Conservation (phyloP, 2,888 invertebrate species). For the Athetis lepigone region DNA sequence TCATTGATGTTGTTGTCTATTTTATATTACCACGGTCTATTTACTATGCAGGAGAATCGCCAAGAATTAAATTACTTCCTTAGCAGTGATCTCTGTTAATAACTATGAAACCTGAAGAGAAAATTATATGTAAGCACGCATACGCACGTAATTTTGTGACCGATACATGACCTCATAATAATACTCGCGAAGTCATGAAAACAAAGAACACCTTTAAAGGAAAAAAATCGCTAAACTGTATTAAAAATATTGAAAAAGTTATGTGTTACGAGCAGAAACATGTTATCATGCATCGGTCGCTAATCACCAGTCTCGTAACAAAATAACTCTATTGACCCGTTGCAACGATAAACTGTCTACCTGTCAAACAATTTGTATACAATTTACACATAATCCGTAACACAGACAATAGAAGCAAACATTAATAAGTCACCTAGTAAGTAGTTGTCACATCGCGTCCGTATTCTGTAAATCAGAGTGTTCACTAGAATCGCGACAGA, state of each 20-base stretch:
- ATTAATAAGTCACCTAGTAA: slow-evolving; percentile 18
- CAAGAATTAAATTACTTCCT: neutral
- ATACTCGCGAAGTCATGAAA: too few species aligned
- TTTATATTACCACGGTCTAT: too few species aligned
- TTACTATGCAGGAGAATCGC: neutral
- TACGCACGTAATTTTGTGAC: too few species aligned
- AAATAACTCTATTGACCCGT: slow-evolving; percentile 8
- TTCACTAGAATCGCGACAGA: slow-evolving; percentile 66
- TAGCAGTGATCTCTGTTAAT: too few species aligned
- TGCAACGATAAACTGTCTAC: slow-evolving; percentile 44
- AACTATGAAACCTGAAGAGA: too few species aligned
- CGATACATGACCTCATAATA: too few species aligned
- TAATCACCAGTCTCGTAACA: slow-evolving; percentile 4
- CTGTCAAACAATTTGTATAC: slow-evolving; percentile 36
- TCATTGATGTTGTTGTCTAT: slow-evolving; percentile 14
- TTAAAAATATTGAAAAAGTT: too few species aligned
- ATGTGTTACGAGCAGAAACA: too few species aligned
- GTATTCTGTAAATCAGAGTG: slow-evolving; percentile 74
- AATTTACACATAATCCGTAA: slow-evolving; percentile 50
- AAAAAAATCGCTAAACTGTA: too few species aligned
- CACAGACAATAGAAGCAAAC: slow-evolving; percentile 35
- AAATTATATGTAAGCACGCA: too few species aligned
- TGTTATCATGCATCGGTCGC: too few species aligned
- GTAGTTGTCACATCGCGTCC: slow-evolving; percentile 32
- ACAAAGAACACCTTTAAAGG: too few species aligned